phyloP scores from a whole-genome alignment of 1,140 invertebrate species.

The Apis laboriosa region DNA sequence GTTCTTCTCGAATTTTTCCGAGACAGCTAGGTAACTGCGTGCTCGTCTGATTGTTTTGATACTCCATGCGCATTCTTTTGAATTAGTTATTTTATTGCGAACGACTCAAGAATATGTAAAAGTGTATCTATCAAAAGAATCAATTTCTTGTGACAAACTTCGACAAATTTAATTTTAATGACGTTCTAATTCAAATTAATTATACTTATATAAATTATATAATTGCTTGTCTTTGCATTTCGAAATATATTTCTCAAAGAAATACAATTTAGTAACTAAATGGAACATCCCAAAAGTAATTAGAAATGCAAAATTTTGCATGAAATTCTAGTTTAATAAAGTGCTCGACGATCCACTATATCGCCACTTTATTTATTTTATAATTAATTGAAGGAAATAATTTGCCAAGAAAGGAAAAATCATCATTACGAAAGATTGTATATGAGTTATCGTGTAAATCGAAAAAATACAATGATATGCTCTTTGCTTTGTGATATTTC shows the following conservation, averaged over 20 bases:
- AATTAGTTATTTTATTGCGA: neutral
- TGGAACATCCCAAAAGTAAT: neutral
- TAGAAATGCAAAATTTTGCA: neutral
- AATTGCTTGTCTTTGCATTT: too few relatives aligned
- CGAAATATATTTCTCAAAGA: neutral
- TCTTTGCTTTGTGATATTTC: neutral
- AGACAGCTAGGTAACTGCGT: neutral
- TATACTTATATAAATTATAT: too few relatives aligned
- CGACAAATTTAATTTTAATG: too few relatives aligned
- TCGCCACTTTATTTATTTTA: neutral
- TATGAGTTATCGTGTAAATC: neutral
- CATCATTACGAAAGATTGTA: neutral
- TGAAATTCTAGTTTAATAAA: neutral
- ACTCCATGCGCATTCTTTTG: neutral
- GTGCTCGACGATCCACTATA: neutral
- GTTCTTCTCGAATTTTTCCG: neutral
- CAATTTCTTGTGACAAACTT: too few relatives aligned
- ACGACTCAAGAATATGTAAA: neutral
- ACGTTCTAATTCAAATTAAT: too few relatives aligned
- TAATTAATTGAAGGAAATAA: neutral
- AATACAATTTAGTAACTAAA: neutral
- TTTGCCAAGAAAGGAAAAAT: neutral
- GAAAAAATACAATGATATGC: neutral
- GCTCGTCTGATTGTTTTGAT: neutral
- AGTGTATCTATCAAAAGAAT: neutral